Base-by-base conservation (phyloP, 2,888 invertebrate species). In the Mechanitis mazaeus region DNA sequence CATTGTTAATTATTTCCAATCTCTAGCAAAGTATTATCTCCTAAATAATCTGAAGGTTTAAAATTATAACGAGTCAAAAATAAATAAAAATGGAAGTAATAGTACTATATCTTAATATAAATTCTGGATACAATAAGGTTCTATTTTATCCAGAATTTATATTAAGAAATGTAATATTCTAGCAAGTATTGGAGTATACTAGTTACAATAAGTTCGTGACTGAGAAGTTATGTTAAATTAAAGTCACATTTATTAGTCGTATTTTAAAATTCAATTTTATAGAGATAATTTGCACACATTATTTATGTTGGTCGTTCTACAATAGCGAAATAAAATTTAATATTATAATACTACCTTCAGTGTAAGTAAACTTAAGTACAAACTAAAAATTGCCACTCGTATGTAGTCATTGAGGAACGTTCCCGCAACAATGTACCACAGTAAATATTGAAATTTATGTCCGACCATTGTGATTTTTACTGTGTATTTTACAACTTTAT, bases 401-500 rank as follows among this genome's bases (percentile, higher is more conserved):
- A 55, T 63, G 71, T 55, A 33, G 63, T 73, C 76, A 78, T 74
- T 83, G 46, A 2, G 31, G 77, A 78, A 69, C 74, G 63, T 45
- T 61, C 35, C 59, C 56, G 76, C 81, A 80, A 85, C 85, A 81
- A 72, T 80, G 84, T 86, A 61, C 58, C 56, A 65, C 68, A 76
- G 76, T 76, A 79, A 80, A 85, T 82, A 84, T 82, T 81, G 77
- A 81, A 81, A 85, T 87, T 85, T 86, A 86, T 55, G 80, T 80
- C 73, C 58, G n/a, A 33, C 74, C 79, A 79, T 83, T 83, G 82
- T 82, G 69, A 68, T 65, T 68, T 71, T 63, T 60, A 68, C 72
- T 73, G 76, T 75, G 76, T 75, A 80, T 80, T 80, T 80, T 82
- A 84, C 73, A 79, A 73, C 83, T 85, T 78, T 83, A 86, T 85